A percentile compares a stretch with the other conserved stretches of the same genome.
phyloP scores from a whole-genome alignment of 2,888 invertebrate genomes.

The Zhuqinia jingwanae region DNA sequence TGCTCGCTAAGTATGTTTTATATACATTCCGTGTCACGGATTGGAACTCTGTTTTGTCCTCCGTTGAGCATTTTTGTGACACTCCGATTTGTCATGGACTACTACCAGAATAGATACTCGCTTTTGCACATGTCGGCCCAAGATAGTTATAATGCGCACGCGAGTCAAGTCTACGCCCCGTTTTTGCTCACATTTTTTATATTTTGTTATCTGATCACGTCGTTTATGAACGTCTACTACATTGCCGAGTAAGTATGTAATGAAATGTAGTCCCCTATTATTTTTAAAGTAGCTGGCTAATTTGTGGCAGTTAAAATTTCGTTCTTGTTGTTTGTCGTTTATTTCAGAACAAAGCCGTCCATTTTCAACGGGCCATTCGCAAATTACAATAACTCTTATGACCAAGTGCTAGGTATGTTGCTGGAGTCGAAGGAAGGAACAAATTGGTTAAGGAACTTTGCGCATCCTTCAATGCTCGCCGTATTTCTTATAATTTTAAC shows the following conservation, averaged over 20 bases:
- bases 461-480: no score
- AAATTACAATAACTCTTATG: no score
- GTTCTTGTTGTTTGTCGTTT: no score
- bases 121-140: constrained; percentile 31
- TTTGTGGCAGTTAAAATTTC: no score
- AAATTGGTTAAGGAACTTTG: no score
- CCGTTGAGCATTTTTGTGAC: constrained; percentile 36
- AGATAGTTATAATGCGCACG: constrained; percentile 26
- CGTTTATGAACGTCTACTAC: constrained; percentile 41
- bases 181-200: constrained; percentile 47
- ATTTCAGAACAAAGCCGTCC: no score
- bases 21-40: background rate
- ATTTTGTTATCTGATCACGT: constrained; percentile 15
- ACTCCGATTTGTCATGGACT: constrained; percentile 33
- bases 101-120: constrained; percentile 28
- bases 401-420: no score
- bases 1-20: constrained; percentile 46
- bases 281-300: no score
- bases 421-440: no score
- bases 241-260: constrained; percentile 40
- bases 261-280: no score
- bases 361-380: no score
- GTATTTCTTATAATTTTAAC: no score
- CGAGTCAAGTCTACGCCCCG: constrained; percentile 25
- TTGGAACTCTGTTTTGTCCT: constrained; percentile 54